A percentile compares a stretch with the other conserved stretches of the same genome.
Conservation (phyloP, 2,113 vertebrate species). For the Gadus macrocephalus region DNA sequence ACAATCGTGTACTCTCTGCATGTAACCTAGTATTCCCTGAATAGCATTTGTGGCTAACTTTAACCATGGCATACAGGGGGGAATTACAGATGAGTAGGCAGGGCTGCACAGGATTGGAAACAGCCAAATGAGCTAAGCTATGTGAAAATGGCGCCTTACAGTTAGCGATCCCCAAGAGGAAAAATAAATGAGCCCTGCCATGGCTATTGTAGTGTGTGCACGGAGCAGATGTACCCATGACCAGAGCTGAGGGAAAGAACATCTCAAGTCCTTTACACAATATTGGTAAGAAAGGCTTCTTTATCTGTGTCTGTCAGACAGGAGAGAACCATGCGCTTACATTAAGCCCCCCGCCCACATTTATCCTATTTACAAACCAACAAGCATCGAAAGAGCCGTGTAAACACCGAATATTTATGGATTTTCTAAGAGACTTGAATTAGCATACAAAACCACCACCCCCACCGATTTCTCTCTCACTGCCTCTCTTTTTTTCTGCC, state of each 20-base stretch:
- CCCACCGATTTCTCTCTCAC: not conserved
- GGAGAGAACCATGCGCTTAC: conserved; percentile 51
- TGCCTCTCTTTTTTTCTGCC: too few species aligned
- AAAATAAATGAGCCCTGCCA: not conserved
- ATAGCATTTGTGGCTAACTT: conserved; percentile 35
- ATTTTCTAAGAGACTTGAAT: not conserved
- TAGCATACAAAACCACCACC: not conserved
- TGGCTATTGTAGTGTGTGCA: not conserved
- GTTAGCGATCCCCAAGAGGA: too few species aligned
- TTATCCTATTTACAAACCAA: not conserved
- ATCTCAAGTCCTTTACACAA: conserved; percentile 53
- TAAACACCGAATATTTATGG: not conserved
- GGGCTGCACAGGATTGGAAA: not conserved
- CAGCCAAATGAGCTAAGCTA: not conserved
- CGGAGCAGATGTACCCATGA: conserved; percentile 12
- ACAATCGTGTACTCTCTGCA: not conserved
- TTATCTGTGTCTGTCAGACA: conserved; percentile 54
- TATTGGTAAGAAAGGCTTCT: conserved; percentile 54
- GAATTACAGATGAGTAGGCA: conserved; percentile 5
- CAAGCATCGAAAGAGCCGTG: too few species aligned
- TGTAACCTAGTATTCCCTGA: conserved; percentile 16
- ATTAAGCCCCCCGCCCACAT: not conserved
- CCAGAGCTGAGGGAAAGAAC: conserved; percentile 71
- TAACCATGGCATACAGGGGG: not conserved
- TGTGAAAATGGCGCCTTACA: not conserved